Percentiles rank a stretch among this genome's conserved stretches.
These are phyloP conservation scores for Omphaloscelis lunosa DNA, from an alignment of 2,888 invertebrate species.

Conservation along the genomic window DNA sequence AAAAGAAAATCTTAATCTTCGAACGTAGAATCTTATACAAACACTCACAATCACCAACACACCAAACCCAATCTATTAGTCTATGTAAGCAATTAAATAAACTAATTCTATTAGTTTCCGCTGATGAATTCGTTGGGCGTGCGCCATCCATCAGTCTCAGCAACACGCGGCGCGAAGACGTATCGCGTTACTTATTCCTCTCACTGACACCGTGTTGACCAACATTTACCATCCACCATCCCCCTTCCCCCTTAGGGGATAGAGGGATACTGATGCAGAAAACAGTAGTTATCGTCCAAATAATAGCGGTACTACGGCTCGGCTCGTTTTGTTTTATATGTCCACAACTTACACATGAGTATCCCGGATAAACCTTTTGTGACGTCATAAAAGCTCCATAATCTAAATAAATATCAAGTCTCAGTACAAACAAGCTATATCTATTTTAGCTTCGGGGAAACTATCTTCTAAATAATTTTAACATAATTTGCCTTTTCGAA, in stretches of 20 bases:
- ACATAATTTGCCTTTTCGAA: not conserved
- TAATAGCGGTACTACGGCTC: constrained; percentile 30
- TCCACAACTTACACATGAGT: constrained; percentile 31
- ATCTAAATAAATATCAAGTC: constrained; percentile 37
- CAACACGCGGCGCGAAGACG: constrained; percentile 76
- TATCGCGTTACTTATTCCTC: constrained; percentile 66
- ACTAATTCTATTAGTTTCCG: constrained; percentile 59
- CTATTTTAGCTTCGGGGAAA: not conserved
- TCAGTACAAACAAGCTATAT: not conserved
- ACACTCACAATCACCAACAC: constrained; percentile 26
- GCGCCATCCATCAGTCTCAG: constrained; percentile 81
- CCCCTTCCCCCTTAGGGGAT: constrained; percentile 12
- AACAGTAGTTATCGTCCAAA: constrained; percentile 40
- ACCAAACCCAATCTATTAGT: constrained; percentile 38
- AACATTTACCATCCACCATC: constrained; percentile 46
- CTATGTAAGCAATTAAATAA: constrained; percentile 60
- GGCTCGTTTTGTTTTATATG: constrained; percentile 52
- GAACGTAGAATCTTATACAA: not conserved
- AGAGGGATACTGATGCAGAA: constrained; percentile 18
- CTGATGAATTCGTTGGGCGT: constrained; percentile 70
- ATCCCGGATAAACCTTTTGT: constrained; percentile 44
- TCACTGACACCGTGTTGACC: constrained; percentile 62
- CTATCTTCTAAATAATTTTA: not conserved
- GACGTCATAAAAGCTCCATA: constrained; percentile 36
- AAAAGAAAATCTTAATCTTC: not conserved